Base-by-base conservation (phyloP, 1,140 invertebrate species). In the Zeugodacus cucurbitae region DNA sequence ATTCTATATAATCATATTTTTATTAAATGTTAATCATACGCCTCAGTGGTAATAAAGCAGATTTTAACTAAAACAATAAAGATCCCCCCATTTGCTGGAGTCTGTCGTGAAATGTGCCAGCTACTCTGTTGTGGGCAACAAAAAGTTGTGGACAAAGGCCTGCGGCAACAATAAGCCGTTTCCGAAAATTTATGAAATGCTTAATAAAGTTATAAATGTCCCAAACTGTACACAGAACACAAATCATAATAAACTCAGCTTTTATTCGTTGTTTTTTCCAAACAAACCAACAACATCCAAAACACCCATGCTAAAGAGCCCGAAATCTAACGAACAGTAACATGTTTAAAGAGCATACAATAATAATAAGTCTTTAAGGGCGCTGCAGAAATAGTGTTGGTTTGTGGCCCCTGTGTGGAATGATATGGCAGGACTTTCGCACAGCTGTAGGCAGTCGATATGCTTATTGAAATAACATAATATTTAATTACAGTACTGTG, bases 11-110 rank as follows among this genome's bases (percentile, higher is more conserved):
- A 67, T 67, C 7, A 32, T 8, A 67, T 67, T 67, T 67, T 67
- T 67, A 67, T 67, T 67, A 91, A 92, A 91, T 92, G 92, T 92
- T 90, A 92, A 92, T 92, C 91, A 92, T 92, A 92, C 91, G 91
- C 91, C 90, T 89, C 88, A 90, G 89, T 92, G 91, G 88, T 88
- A 87, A 54, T 82, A 44, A 82, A 82, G 14, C 64, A 67, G n/a
- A 67, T 67, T 67, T 67, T 34, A 32, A 67, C 64, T 32, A 17
- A 67, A 2, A 67, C 64, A 67, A 0, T 14, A 67, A 17, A 67
- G 26, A 32, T 34, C 8, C 3, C 64, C 29, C 64, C 26, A 67
- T 67, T 67, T 67, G 64, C 32, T 67, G 64, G 29, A 67, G 64
- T 67, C 29, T 34, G 64, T 26, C 11, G 29, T 67, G 29, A 37